phyloP scores from a whole-genome alignment of 1,140 invertebrate species.

The Zaprionus davidi region DNA sequence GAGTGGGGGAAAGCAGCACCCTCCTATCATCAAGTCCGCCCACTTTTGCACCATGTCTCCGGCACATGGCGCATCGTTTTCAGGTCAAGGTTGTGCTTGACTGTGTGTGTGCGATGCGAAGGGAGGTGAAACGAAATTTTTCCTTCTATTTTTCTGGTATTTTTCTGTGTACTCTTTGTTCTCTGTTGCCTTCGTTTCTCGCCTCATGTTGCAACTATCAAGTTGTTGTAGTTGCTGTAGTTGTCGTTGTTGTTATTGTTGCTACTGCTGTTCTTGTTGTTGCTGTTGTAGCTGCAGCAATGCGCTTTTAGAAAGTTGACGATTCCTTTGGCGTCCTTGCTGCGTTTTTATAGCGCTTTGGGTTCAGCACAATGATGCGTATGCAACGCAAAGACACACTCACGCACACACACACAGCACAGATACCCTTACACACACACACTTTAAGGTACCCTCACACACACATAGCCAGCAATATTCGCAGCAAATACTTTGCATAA shows the following conservation, averaged over 20 bases:
- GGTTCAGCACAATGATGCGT: conserved; percentile 59
- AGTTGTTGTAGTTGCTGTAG: conserved; percentile 5
- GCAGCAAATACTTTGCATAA: conserved; percentile 65
- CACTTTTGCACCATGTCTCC: conserved; percentile 9
- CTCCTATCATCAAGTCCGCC: not conserved
- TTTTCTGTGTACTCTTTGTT: conserved; percentile 20
- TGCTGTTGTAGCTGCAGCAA: conserved; percentile 41
- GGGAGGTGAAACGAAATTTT: conserved; percentile 39
- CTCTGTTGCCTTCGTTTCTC: not conserved
- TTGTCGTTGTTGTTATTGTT: not conserved
- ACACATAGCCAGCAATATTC: not conserved
- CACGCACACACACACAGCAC: not conserved
- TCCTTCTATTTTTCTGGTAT: conserved; percentile 33
- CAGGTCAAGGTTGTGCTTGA: conserved; percentile 74
- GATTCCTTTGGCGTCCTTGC: conserved; percentile 62
- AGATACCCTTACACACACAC: not conserved
- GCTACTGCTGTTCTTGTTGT: not conserved
- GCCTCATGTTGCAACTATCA: conserved; percentile 21
- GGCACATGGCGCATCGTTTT: conserved; percentile 56
- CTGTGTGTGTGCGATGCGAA: conserved; percentile 20
- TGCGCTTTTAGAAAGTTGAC: conserved; percentile 71
- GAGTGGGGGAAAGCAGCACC: not conserved
- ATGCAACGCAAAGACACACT: not conserved
- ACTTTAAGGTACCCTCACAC: too few relatives aligned
- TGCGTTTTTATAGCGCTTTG: conserved; percentile 31